These are phyloP conservation scores for Drosophila melanica DNA, from an alignment of 1,140 invertebrate species.

Conservation along the genomic window DNA sequence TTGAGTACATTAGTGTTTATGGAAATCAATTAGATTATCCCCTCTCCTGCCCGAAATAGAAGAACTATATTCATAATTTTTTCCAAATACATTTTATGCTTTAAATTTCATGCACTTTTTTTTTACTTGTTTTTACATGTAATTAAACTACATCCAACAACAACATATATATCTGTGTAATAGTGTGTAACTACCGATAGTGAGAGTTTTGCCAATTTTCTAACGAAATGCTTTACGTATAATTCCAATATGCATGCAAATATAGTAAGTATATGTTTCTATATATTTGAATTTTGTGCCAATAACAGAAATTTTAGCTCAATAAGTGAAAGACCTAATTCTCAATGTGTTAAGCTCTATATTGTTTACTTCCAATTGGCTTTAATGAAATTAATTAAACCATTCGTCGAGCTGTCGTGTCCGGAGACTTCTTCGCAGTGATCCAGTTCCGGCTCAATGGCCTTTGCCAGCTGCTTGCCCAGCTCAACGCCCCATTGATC, in stretches of 20 bases:
- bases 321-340: conserved; percentile 30
- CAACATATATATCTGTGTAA: conserved; percentile 62
- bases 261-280: conserved; percentile 34
- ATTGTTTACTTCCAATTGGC: conserved; percentile 84
- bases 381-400: conserved; percentile 97
- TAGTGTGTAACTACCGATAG: conserved; percentile 48
- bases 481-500: conserved; percentile 99
- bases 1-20: background rate
- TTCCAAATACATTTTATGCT: conserved; percentile 66
- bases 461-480: conserved; percentile 99
- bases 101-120: conserved; percentile 53
- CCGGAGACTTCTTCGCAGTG: conserved; percentile 86
- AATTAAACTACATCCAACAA: conserved; percentile 71
- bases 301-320: conserved; percentile 43
- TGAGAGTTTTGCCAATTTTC: conserved; percentile 49
- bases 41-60: conserved; percentile 10
- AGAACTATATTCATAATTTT: conserved; percentile 28
- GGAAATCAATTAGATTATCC: background rate
- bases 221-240: conserved; percentile 56
- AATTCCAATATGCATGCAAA: conserved; percentile 54
- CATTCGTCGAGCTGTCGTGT: conserved; percentile 97
- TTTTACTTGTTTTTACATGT: conserved; percentile 38
- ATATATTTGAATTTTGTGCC: conserved; percentile 52
- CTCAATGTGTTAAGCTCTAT: background rate
- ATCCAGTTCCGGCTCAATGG: conserved; percentile 96